Evolutionary conservation across 2,113 vertebrate species (phyloP).

Genomic region (Anolis carolinensis): DNA sequence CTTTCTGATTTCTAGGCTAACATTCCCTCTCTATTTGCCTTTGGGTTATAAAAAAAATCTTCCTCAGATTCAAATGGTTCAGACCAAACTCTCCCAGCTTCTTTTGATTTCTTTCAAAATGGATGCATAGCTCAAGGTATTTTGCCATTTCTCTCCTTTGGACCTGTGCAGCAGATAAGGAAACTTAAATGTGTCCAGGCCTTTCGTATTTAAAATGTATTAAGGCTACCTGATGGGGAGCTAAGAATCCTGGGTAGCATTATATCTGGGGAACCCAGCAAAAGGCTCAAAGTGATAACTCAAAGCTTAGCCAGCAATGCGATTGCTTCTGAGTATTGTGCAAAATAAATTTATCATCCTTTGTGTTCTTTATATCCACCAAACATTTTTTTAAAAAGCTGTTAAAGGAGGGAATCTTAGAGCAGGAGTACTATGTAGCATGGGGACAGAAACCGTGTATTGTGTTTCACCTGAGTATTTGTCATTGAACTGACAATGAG

Average conservation of each 20-base stretch:
- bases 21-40: not conserved
- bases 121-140: constrained; percentile 3
- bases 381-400: constrained; percentile 61
- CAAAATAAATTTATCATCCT: constrained; percentile 65
- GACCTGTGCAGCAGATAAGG: constrained; percentile 39
- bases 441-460: constrained; percentile 65
- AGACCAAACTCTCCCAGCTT: constrained; percentile 33
- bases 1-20: constrained; percentile 59
- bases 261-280: constrained; percentile 29
- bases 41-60: constrained; percentile 41
- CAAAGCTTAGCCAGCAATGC: constrained; percentile 38
- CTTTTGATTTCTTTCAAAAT: not conserved
- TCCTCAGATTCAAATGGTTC: constrained; percentile 43
- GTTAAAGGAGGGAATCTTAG: constrained; percentile 69
- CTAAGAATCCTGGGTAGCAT: constrained; percentile 58
- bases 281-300: not conserved
- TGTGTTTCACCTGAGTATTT: constrained; percentile 80
- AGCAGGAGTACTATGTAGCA: constrained; percentile 68
- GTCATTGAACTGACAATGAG: constrained; percentile 76
- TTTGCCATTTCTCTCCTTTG: not conserved
- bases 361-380: constrained; percentile 48
- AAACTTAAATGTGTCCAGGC: constrained; percentile 46
- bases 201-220: constrained; percentile 62
- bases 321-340: constrained; percentile 68
- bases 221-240: constrained; percentile 74